Base-by-base conservation (phyloP, 2,888 invertebrate species). In the Chymomyza caudatula region DNA sequence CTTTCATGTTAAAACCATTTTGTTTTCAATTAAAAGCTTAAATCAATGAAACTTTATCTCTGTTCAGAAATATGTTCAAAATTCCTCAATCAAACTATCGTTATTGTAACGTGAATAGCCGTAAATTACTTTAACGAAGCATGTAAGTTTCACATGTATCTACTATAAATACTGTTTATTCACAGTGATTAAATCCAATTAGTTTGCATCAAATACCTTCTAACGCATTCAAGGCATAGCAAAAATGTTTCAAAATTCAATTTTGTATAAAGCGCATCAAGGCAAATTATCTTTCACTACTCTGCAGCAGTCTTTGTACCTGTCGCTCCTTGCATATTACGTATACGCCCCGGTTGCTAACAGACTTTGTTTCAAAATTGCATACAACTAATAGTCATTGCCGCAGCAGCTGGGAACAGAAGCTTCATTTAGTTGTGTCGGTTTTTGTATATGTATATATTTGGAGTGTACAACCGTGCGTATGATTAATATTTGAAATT, bases 401-500 rank as follows among this genome's bases (percentile, higher is more conserved):
- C 11, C 29, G 11, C 29, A 37, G 29, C 8, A 37, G 29, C 29
- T 37, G 29, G 29, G 29, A 37, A 37, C 11, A 11, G 29, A 2
- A 2, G 29, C 29, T 11, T 37, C 29, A 37, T 37, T 37, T 37
- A 37, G 5, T 37, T 37, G 29, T 37, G 29, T 37, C 11, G 2
- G 29, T 37, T 8, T 37, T 25, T 25, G 25, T 6, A 5, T 25
- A 11, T 29, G 29, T 29, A 11, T 29, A 6, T 11, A 11, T 29
- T 3, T 29, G 29, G 11, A 4, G 29, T 37, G 29, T 11, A 37
- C 11, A 37, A 37, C 29, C 29, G 29, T 37, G 29, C 29, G 29
- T 37, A 37, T 37, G 53, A 63, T 67, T 67, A 67, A 67, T 62
- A 37, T 53, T 67, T 69, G 47, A 62, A 57, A 67, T 6, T 53